Conservation (phyloP, 1,140 invertebrate species). For the Bombus confusus region DNA sequence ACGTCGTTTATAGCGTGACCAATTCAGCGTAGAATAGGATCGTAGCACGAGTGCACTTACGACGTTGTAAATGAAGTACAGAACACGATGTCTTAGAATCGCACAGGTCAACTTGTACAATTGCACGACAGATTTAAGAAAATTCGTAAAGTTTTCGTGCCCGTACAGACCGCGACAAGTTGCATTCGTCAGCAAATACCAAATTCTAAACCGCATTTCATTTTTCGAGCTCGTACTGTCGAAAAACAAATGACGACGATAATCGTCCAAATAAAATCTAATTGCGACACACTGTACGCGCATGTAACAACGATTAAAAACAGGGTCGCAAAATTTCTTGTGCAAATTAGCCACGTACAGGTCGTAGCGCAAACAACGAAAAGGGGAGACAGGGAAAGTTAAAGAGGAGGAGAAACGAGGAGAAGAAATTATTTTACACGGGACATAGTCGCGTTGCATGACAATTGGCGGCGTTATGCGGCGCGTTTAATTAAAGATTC, state of each 20-base stretch:
- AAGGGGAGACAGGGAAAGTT: too few relatives aligned
- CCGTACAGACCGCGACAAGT: background rate
- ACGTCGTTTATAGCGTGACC: background rate
- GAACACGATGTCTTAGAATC: background rate
- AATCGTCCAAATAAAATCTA: background rate
- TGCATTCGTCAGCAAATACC: background rate
- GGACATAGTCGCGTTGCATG: background rate
- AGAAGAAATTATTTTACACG: constrained; percentile 27
- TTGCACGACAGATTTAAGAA: background rate
- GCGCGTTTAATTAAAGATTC: constrained; percentile 70
- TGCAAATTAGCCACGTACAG: background rate
- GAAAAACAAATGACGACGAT: background rate
- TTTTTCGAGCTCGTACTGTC: background rate
- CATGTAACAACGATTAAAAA: background rate
- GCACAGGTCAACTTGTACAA: background rate
- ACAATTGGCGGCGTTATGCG: constrained; percentile 46
- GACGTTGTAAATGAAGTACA: background rate
- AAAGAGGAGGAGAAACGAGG: background rate
- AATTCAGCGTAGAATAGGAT: background rate
- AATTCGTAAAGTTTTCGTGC: background rate
- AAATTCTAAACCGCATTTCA: background rate
- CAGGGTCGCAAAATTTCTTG: background rate
- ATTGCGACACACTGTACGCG: background rate
- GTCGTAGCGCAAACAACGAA: constrained; percentile 1
- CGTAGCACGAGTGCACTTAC: too few relatives aligned